phyloP scores from a whole-genome alignment of 2,797 vertebrate species.

The Sebastolobus alascanus region DNA sequence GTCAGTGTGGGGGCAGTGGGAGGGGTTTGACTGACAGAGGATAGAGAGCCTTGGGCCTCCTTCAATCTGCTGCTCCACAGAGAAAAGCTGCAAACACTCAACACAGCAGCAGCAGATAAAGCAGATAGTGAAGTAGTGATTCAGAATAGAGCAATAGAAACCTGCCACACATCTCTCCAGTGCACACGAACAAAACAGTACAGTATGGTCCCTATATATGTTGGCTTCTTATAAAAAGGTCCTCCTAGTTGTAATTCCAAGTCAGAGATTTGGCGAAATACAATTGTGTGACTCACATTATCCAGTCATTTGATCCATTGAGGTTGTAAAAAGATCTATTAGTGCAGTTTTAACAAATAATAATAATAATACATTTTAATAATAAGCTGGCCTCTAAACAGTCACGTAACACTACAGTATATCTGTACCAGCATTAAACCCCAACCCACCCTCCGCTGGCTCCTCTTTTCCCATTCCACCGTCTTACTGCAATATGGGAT shows the following conservation, averaged over 20 bases:
- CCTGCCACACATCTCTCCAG: neutral
- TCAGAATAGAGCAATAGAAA: neutral
- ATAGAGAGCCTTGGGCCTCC: constrained; percentile 9
- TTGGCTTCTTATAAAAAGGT: neutral
- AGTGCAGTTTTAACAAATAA: neutral
- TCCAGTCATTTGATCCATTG: neutral
- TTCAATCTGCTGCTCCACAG: constrained; percentile 19
- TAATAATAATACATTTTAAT: neutral
- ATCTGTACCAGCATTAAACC: neutral
- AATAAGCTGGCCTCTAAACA: neutral
- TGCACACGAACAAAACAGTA: neutral
- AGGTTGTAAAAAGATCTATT: neutral
- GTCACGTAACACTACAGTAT: neutral
- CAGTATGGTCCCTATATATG: no score
- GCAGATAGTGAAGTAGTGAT: neutral
- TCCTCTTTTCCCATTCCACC: neutral
- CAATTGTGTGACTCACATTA: neutral
- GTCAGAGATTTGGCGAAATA: neutral
- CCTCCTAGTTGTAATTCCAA: no score
- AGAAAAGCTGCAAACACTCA: constrained; percentile 19
- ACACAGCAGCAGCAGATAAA: constrained; percentile 12
- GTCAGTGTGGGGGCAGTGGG: constrained; percentile 30
- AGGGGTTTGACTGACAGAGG: neutral
- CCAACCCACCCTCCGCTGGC: neutral
- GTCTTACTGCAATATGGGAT: neutral